Percentiles rank a stretch among this genome's conserved stretches.
phyloP scores from a whole-genome alignment of 2,888 invertebrate genomes.

The Anthophora plumipes region DNA sequence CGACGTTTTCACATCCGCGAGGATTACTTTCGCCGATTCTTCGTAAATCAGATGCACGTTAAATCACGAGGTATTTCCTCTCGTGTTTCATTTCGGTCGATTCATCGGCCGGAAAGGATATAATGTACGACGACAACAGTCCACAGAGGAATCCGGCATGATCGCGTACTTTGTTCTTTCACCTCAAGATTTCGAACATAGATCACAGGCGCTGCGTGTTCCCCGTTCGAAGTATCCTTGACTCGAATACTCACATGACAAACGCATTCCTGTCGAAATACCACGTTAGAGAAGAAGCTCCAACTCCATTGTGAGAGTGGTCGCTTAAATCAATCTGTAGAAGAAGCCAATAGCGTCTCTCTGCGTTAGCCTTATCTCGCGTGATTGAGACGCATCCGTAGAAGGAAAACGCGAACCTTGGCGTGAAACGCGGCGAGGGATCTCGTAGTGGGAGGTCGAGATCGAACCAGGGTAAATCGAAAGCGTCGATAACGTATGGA shows the following conservation, averaged over 20 bases:
- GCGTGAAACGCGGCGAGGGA: not conserved
- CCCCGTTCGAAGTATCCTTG: slow-evolving; percentile 21
- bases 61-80: too few relatives aligned
- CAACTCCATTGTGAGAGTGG: not conserved
- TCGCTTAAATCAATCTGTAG: slow-evolving; percentile 1
- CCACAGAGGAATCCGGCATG: not conserved
- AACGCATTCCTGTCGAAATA: slow-evolving; percentile 21
- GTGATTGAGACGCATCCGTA: not conserved
- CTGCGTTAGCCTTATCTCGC: not conserved
- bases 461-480: not conserved
- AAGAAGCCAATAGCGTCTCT: too few relatives aligned
- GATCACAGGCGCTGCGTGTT: not conserved
- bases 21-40: not conserved
- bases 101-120: not conserved
- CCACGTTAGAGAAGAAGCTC: slow-evolving; percentile 7
- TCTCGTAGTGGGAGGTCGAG: slow-evolving; percentile 31
- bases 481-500: slow-evolving; percentile 2
- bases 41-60: not conserved
- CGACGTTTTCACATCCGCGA: too few relatives aligned
- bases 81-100: too few relatives aligned
- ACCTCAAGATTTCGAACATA: slow-evolving; percentile 9
- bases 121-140: slow-evolving; percentile 3
- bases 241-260: slow-evolving; percentile 31
- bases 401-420: not conserved
- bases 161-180: slow-evolving; percentile 1